Evolutionary conservation across 37 sponge, comb jelly and placozoan genomes (phyloP), one percentile per base, ranked within the genome.

Genomic region (Dysidea cf. avara): DNA sequence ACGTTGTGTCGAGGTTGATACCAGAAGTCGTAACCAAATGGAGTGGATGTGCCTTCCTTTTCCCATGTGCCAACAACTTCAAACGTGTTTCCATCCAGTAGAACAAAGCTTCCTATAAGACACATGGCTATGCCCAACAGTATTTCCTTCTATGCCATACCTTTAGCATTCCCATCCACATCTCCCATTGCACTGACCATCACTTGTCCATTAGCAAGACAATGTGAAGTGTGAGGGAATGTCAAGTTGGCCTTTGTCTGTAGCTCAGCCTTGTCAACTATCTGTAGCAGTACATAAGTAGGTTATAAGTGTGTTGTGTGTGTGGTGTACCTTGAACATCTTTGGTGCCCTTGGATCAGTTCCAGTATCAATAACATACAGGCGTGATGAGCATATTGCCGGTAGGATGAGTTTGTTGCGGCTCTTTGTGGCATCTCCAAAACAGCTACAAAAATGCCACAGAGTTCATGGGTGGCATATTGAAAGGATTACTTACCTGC

Each of bases 21-120:
- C 95, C 95, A 94, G 69, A 90, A 94, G 74, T 94, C 95, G 54
- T 94, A 94, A 11, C 91, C 91, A 86, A 86, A 86, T 18, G 77
- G 78, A 1, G 86, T 69, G 55, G 73, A 18, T 21, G 71, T 20
- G 21, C 80, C 81, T 14, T 25, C 62, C 55, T 71, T 49, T 69
- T 90, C 95, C 95, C 95, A 94, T 39, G 81, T 89, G 7, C 91
- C 95, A 32, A 61, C 75, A 9, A 94, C 87, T 14, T 82, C 73
- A 69, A 86, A 94, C 16, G 80, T 66, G 28, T 35, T 22, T 9
- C 88, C 87, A 69, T 90, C 87, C 58, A 94, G 37, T 37, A 94
- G 65, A 26, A 94, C 40, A 59, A 86, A 87, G 7, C 92, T 90
- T 53, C 92, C 92, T 87, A 31, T 29, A 66, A 29, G 20, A 38